Evolutionary conservation across 2,113 vertebrate species (phyloP).

Genomic region (Zosterops borbonicus): DNA sequence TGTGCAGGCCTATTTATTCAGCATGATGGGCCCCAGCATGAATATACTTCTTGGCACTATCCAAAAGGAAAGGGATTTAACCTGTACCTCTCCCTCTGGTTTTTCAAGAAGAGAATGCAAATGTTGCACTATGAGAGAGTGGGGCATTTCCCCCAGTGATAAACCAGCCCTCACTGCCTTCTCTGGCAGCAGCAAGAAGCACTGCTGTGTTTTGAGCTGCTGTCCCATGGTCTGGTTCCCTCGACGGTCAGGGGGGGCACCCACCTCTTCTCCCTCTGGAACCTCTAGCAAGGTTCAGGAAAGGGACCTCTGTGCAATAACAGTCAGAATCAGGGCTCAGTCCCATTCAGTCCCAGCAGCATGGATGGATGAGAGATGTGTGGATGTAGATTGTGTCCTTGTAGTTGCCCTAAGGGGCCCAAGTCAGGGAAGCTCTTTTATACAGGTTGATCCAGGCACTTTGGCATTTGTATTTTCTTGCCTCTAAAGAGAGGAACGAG

Average conservation of each 20-base stretch:
- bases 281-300: background rate
- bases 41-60: background rate
- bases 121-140: background rate
- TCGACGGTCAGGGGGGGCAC: rapidly evolving
- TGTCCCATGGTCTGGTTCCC: background rate
- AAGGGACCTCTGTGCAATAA: conserved; percentile 44
- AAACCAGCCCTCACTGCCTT: background rate
- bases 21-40: background rate
- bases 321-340: background rate
- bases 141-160: background rate
- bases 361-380: background rate
- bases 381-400: background rate
- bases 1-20: rapidly evolving
- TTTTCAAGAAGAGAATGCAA: background rate
- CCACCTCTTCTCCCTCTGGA: background rate
- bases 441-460: background rate
- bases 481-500: background rate
- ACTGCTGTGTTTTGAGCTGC: rapidly evolving
- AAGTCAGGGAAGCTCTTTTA: background rate
- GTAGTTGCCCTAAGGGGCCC: background rate
- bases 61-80: background rate
- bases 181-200: background rate
- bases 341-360: background rate
- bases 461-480: background rate
- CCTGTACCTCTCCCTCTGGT: background rate